Percentiles rank a stretch among this genome's conserved stretches.
phyloP scores from a whole-genome alignment of 2,888 invertebrate genomes.

The Lasius platythorax region DNA sequence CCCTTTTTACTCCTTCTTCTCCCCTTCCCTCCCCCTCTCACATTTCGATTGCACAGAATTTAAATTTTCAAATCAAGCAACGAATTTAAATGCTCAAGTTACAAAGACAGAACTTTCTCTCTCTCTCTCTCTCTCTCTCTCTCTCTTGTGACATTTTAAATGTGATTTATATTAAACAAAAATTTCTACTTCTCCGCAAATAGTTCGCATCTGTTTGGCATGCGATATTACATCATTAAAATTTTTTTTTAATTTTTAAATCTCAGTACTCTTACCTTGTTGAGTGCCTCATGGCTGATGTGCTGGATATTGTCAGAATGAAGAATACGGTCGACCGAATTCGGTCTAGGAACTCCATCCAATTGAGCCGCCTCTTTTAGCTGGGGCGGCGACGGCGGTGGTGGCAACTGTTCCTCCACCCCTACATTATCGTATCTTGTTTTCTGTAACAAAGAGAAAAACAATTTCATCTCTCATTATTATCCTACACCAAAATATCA shows the following conservation, averaged over 20 bases:
- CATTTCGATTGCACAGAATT: not conserved
- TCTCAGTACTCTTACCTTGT: constrained; percentile 79
- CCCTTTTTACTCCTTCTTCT: too few relatives aligned
- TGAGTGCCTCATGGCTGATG: constrained; percentile 79
- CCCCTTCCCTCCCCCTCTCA: not conserved
- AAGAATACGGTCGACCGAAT: constrained; percentile 86
- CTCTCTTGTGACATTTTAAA: not conserved
- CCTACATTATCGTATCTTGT: constrained; percentile 85
- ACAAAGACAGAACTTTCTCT: not conserved
- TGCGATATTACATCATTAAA: not conserved
- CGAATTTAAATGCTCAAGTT: not conserved
- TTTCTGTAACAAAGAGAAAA: constrained; percentile 85
- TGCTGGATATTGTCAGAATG: constrained; percentile 80
- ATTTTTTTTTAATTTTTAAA: not conserved
- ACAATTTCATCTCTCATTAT: not conserved
- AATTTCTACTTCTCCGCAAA: not conserved
- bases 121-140: not conserved
- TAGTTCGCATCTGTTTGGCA: not conserved
- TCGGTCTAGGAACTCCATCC: constrained; percentile 85
- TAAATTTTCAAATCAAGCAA: not conserved
- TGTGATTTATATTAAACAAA: not conserved
- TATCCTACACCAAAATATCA: not conserved
- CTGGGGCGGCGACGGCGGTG: constrained; percentile 87
- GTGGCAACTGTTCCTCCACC: constrained; percentile 87
- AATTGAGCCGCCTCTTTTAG: constrained; percentile 82